Evolutionary conservation across 2,797 vertebrate genomes (phyloP).

Genomic region (Glyptemys insculpta): DNA sequence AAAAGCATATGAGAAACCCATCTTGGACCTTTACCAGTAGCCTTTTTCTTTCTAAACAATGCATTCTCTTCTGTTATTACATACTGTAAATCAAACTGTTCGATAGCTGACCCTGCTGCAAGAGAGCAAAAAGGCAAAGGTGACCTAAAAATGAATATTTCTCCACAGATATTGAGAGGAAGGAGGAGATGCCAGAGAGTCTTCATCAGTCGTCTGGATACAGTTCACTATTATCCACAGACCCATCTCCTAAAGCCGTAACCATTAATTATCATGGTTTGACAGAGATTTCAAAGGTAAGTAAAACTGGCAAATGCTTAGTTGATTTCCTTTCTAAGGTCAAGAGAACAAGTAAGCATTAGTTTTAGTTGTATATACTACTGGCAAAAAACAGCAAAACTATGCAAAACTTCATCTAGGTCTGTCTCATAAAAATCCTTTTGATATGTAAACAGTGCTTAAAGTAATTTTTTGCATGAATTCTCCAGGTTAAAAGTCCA

Average conservation of each 20-base stretch:
- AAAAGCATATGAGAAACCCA: neutral
- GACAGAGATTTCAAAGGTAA: constrained; percentile 83
- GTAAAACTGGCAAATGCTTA: constrained; percentile 61
- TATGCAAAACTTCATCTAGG: constrained; percentile 24
- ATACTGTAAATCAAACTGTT: constrained; percentile 65
- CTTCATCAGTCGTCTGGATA: constrained; percentile 67
- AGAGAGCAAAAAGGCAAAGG: constrained; percentile 69
- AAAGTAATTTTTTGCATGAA: constrained; percentile 32
- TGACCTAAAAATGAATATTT: constrained; percentile 67
- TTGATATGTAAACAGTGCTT: constrained; percentile 51
- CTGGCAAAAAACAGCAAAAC: constrained; percentile 53
- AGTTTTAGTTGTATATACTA: constrained; percentile 50
- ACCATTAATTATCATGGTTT: constrained; percentile 71
- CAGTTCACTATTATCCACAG: constrained; percentile 65
- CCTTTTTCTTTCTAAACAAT: constrained; percentile 60
- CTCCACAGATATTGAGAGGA: constrained; percentile 73
- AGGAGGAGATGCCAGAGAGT: constrained; percentile 63
- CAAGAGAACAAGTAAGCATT: constrained; percentile 61
- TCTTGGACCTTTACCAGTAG: constrained; percentile 16
- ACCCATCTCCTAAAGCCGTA: constrained; percentile 66
- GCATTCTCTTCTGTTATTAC: constrained; percentile 47
- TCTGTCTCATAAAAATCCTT: constrained; percentile 55
- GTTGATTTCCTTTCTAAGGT: constrained; percentile 67
- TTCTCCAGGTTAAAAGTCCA: constrained; percentile 54
- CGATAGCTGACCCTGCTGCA: constrained; percentile 62